phyloP scores from a whole-genome alignment of 2,113 vertebrate genomes.

The Xerus inauris region DNA sequence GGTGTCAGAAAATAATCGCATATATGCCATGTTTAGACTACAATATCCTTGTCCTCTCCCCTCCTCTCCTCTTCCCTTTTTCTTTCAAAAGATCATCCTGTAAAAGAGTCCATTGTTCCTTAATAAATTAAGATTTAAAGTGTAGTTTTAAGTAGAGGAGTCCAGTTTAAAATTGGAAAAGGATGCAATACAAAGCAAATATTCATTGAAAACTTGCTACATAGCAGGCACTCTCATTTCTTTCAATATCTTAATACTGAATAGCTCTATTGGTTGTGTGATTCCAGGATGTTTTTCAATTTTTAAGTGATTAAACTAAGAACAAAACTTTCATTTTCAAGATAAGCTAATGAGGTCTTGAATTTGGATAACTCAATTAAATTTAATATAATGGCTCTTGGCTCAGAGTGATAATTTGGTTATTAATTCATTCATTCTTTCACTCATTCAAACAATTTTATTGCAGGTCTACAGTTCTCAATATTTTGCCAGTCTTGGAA shows the following conservation, averaged over 20 bases:
- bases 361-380: not conserved
- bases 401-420: not conserved
- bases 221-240: not conserved
- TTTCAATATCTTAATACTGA: not conserved
- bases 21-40: not conserved
- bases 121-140: slow-evolving; percentile 3
- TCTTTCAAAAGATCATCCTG: not conserved
- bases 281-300: not conserved
- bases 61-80: not conserved
- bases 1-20: not conserved
- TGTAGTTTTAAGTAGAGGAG: not conserved
- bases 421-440: slow-evolving; percentile 27
- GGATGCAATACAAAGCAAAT: not conserved
- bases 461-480: not conserved
- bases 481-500: not conserved
- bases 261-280: not conserved
- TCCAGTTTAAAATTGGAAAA: not conserved
- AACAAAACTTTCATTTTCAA: not conserved
- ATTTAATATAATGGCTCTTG: not conserved
- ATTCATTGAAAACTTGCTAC: not conserved
- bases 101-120: not conserved
- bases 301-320: slow-evolving; percentile 12
- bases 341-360: not conserved
- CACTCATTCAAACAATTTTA: not conserved
- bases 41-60: not conserved